Base-by-base conservation (phyloP, 2,113 vertebrate species). In the Ondatra zibethicus region DNA sequence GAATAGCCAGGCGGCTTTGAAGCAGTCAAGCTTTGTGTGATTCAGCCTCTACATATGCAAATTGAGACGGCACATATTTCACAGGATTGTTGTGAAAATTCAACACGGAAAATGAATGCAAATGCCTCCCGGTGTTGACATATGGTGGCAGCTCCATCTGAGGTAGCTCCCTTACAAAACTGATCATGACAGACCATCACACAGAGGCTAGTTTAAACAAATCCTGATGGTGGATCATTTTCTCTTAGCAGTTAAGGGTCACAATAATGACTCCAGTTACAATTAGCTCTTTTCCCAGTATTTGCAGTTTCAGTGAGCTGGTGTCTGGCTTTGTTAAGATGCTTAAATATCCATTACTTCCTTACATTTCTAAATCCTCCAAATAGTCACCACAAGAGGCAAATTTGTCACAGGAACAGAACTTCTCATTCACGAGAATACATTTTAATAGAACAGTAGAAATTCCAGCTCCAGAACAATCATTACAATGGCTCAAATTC, bases 391-490 rank as follows among this genome's bases (percentile, higher is more conserved):
- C 19, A 80, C 33, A 17, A 78, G 10, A 27, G 84, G 52, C 10
- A 72, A 85, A 88, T 92, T 3, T 66, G 68, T 52, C 93, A 81
- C 14, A 78, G n/a, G n/a, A 96, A 81, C 39, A 96, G 90, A 68
- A 70, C 42, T 70, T 68, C 52, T 14, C 9, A 33, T 86, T 85
- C 42, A 68, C 3, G 5, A 33, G 39, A 84, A 31, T 9, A 9
- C 78, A 90, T 66, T 88, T 78, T 19, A 86, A 58, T 5, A 63
- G 17, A 45, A 13, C 33, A 29, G 8, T 3, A 58, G 52, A 36
- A 91, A 31, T 72, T 55, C 63, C 52, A 76, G 3, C 68, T 84
- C 58, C 23, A 89, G 77, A 96, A n/a, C 29, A 55, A 86, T 63
- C 94, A 36, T 5, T 27, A 72, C 4, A 33, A 63, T 13, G 66